Base-by-base conservation (phyloP, 1,140 invertebrate species). In the Battus philenor region DNA sequence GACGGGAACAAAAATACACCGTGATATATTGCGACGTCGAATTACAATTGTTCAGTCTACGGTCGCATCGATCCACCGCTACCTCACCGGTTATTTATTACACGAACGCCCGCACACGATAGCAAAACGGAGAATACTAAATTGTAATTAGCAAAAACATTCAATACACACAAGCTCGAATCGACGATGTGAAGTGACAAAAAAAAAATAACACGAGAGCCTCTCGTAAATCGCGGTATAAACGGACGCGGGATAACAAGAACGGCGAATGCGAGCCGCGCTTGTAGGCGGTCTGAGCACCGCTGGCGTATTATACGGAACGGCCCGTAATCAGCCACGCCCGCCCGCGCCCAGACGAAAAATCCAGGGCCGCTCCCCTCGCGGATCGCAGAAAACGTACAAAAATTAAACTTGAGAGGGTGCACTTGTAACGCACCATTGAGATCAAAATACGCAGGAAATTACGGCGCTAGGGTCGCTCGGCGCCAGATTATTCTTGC, bases 341-440 rank as follows among this genome's bases (percentile, higher is more conserved):
- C 74, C 69, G 73, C 62, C 69, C 65, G 69, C 80, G 72, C 60
- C 69, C 63, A 79, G 82, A 84, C 82, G 78, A 84, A 84, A 84
- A 84, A 82, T 79, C 73, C 74, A 62, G 63, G 50, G 74, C 69
- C 80, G 82, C 80, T 82, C 82, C 80, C 75, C 82, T 79, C 76
- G 73, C 65, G 69, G 68, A 68, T 72, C 63, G 67, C 67, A 72
- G 70, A 79, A 78, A 79, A 77, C 78, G 78, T 82, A 85, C 71
- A 80, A 82, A 80, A 85, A 81, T 82, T 80, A 84, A 77, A 80
- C 76, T 77, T 80, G 80, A 74, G 74, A 74, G 80, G 64, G 76
- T 69, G 73, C 74, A 80, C 78, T 85, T 80, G 81, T 79, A 61
- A 57, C 76, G 81, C 75, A 66, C 73, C 76, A 85, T 85, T 85